Percentiles rank a stretch among this genome's conserved stretches.
These are phyloP conservation scores for Phacellophora camtschatica DNA, from an alignment of 30 jellyfish, hydroid and myxozoan species.

Conservation along the genomic window DNA sequence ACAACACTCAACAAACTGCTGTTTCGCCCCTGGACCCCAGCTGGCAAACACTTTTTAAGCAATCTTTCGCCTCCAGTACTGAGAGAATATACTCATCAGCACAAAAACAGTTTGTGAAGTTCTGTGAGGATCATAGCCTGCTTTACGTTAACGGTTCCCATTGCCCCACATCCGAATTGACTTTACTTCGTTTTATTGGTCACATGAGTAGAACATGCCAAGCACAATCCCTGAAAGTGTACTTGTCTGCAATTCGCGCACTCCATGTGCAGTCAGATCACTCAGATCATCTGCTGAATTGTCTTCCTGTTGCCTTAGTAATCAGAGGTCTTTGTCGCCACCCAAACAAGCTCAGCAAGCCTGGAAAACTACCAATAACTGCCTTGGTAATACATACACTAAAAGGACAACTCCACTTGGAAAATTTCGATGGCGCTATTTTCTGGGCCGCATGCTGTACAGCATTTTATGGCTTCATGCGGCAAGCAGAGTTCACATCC, in stretches of 20 bases:
- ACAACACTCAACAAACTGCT: background rate
- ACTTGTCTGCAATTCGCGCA: conserved; percentile 1
- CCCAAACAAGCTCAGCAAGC: background rate
- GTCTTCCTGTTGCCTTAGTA: background rate
- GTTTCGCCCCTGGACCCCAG: conserved; percentile 13
- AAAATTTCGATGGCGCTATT: background rate
- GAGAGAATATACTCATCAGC: background rate
- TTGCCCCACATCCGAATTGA: conserved; percentile 13
- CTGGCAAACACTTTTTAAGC: background rate
- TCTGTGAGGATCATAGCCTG: background rate
- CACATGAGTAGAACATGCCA: background rate
- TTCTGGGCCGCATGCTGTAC: conserved; percentile 19
- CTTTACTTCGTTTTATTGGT: background rate
- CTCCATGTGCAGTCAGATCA: background rate
- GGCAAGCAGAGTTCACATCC: conserved; percentile 1
- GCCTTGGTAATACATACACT: background rate
- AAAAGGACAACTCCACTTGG: background rate
- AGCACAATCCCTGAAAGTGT: background rate
- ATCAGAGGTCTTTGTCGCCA: background rate
- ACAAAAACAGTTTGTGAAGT: background rate
- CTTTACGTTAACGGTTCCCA: background rate
- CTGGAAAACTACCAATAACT: background rate
- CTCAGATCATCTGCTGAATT: background rate
- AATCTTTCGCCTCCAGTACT: background rate
- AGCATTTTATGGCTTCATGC: conserved; percentile 8